Percentiles rank a stretch among this genome's conserved stretches.
These are phyloP conservation scores for Epistrophe eligans DNA, from an alignment of 2,888 invertebrate species.

Conservation along the genomic window DNA sequence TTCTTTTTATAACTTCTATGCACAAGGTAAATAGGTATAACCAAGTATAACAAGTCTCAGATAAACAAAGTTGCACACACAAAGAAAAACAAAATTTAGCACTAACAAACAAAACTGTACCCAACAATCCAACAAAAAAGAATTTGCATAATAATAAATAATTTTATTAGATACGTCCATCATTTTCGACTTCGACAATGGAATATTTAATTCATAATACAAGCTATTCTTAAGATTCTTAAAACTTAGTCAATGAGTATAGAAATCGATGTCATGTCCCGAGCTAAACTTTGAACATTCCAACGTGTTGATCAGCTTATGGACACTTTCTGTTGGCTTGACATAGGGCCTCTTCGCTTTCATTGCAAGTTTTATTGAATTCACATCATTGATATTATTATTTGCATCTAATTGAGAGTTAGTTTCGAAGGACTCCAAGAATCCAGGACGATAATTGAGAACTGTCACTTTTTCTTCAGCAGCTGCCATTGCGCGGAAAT, in stretches of 20 bases:
- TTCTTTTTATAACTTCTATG: too few species aligned
- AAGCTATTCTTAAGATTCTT: not conserved
- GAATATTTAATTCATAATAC: not conserved
- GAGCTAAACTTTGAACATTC: constrained; percentile 81
- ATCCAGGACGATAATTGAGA: constrained; percentile 81
- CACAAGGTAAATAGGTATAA: not conserved
- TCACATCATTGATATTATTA: constrained; percentile 78
- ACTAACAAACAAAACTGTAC: not conserved
- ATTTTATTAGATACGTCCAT: constrained; percentile 18
- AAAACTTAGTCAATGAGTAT: constrained; percentile 77
- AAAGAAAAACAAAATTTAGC: not conserved
- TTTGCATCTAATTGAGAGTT: constrained; percentile 78
- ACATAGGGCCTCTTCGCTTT: constrained; percentile 76
- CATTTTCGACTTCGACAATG: not conserved
- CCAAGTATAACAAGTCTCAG: too few species aligned
- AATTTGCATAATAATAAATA: constrained; percentile 23
- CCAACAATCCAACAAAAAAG: not conserved
- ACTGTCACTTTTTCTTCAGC: constrained; percentile 79
- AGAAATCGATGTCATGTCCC: constrained; percentile 82
- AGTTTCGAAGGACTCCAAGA: constrained; percentile 78
- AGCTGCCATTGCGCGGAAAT: constrained; percentile 81
- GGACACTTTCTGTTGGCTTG: constrained; percentile 78
- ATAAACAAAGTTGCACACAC: not conserved
- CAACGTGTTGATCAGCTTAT: constrained; percentile 81
- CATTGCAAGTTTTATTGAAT: constrained; percentile 69